Percentiles rank a stretch among this genome's conserved stretches.
Conservation (phyloP, 2,797 vertebrate genomes). For the Tapera naevia region DNA sequence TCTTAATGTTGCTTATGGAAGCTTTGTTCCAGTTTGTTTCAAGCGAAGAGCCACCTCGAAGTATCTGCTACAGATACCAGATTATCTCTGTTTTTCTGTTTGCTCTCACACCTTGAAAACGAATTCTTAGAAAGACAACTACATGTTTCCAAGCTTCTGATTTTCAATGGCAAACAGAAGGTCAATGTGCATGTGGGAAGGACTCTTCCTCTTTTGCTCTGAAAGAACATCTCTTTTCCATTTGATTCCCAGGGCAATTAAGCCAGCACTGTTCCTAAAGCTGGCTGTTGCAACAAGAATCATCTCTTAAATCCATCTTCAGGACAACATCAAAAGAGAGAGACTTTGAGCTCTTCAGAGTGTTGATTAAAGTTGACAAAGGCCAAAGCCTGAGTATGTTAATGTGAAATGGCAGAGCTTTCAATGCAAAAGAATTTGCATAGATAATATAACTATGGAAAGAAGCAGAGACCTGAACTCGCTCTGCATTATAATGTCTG, state of each 20-base stretch:
- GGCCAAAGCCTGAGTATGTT: not conserved
- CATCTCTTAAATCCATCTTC: not conserved
- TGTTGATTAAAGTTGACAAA: conserved; percentile 27
- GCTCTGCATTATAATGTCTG: not conserved
- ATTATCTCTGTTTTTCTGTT: not conserved
- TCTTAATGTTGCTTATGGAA: conserved; percentile 5
- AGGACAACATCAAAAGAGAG: not conserved
- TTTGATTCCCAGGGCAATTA: not conserved
- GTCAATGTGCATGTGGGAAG: not conserved
- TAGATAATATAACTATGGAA: not conserved
- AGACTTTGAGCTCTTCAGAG: conserved; percentile 28
- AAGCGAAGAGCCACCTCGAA: not conserved
- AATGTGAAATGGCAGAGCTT: conserved; percentile 22
- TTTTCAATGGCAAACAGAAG: not conserved
- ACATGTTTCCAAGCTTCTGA: not conserved
- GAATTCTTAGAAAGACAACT: not conserved
- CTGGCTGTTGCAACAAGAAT: not conserved
- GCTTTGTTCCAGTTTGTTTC: not conserved
- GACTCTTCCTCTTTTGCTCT: not conserved
- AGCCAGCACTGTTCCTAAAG: not conserved
- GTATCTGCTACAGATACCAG: not conserved
- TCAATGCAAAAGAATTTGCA: not conserved
- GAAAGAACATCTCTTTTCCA: not conserved
- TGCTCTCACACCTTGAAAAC: not conserved
- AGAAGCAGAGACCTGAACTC: not conserved